phyloP scores from a whole-genome alignment of 2,797 vertebrate species.

The Acanthurus lineatus region DNA sequence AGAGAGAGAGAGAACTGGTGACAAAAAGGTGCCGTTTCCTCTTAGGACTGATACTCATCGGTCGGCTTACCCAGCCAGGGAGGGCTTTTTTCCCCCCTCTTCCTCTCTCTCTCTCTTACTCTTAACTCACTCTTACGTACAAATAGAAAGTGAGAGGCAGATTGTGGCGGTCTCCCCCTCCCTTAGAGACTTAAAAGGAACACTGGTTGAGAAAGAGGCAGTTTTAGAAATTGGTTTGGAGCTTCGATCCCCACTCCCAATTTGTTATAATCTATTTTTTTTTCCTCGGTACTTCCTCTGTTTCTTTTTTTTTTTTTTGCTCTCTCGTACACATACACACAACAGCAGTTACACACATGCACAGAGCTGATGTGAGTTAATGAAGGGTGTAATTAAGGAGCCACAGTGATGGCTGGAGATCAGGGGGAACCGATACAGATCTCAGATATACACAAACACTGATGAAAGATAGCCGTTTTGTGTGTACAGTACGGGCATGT shows the following conservation, averaged over 20 bases:
- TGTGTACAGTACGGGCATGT: constrained; percentile 19
- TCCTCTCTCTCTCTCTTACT: constrained; percentile 28
- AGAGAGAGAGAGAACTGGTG: constrained; percentile 50
- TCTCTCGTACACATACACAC: constrained; percentile 22
- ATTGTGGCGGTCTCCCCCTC: constrained; percentile 54
- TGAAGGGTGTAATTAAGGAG: constrained; percentile 86
- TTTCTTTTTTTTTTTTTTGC: constrained; percentile 1
- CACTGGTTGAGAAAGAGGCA: constrained; percentile 69
- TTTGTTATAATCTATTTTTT: constrained; percentile 76
- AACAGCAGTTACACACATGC: constrained; percentile 57
- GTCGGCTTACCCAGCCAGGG: constrained; percentile 31
- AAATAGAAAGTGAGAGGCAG: constrained; percentile 68
- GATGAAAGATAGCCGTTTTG: constrained; percentile 76
- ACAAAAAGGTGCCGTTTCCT: constrained; percentile 77
- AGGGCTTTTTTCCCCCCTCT: constrained; percentile 15
- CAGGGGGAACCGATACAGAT: constrained; percentile 79
- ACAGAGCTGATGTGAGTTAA: constrained; percentile 81
- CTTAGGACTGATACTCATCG: constrained; percentile 69
- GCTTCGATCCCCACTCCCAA: constrained; percentile 64
- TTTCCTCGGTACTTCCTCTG: constrained; percentile 35
- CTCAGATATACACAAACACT: constrained; percentile 81
- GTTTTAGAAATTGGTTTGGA: constrained; percentile 76
- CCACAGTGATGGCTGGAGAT: constrained; percentile 81
- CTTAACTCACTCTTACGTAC: constrained; percentile 27
- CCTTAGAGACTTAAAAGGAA: constrained; percentile 61